Percentiles rank a stretch among this genome's conserved stretches.
phyloP scores from a whole-genome alignment of 2,888 invertebrate genomes.

The Peribatodes rhomboidaria region DNA sequence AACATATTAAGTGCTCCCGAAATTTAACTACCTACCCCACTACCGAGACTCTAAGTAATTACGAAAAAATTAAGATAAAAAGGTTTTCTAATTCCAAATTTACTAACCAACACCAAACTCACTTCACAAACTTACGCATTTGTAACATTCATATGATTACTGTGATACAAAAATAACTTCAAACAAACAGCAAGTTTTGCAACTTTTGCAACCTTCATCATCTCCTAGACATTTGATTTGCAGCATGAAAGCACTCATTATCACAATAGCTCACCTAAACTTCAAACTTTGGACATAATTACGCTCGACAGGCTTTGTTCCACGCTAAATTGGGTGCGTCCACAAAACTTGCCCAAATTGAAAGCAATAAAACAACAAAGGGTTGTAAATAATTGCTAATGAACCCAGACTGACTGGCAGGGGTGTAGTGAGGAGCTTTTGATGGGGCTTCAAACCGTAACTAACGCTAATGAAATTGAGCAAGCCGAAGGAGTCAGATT shows the following conservation, averaged over 20 bases:
- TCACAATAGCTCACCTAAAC: slow-evolving; percentile 26
- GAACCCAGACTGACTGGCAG: slow-evolving; percentile 49
- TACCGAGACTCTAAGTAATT: too few relatives aligned
- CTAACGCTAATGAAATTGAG: background rate
- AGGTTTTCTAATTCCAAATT: too few relatives aligned
- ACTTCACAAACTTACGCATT: too few relatives aligned
- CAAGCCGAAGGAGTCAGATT: background rate
- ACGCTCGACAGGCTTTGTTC: slow-evolving; percentile 40
- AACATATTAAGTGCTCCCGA: too few relatives aligned
- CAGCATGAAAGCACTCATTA: slow-evolving; percentile 24
- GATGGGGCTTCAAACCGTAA: slow-evolving; percentile 2
- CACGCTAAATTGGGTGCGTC: slow-evolving; percentile 43
- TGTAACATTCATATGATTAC: too few relatives aligned
- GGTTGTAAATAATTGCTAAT: slow-evolving; percentile 67
- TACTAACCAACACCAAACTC: too few relatives aligned
- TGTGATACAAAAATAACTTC: too few relatives aligned
- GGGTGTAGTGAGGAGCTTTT: slow-evolving; percentile 5
- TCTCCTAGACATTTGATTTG: slow-evolving; percentile 23
- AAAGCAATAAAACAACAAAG: slow-evolving; percentile 61
- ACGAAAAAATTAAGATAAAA: too few relatives aligned
- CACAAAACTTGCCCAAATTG: slow-evolving; percentile 48
- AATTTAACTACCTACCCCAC: too few relatives aligned
- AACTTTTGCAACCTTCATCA: slow-evolving; percentile 9
- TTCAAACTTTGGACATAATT: slow-evolving; percentile 39
- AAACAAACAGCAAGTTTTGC: too few relatives aligned